Base-by-base conservation (phyloP, 2,797 vertebrate species). In the Enteromius afrohamiltoni region DNA sequence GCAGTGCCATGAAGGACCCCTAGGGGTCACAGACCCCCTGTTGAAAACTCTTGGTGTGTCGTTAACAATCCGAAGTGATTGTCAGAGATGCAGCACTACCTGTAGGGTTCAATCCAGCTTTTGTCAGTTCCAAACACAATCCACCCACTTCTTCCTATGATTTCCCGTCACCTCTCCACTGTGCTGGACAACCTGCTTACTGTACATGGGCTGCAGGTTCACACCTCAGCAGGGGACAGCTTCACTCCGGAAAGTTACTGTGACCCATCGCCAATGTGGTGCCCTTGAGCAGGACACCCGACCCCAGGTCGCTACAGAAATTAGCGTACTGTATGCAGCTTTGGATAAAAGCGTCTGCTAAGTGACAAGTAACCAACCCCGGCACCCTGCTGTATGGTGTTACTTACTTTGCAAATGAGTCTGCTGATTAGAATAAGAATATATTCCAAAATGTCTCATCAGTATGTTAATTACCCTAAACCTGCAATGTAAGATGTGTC, bases 381-480 rank as follows among this genome's bases (percentile, higher is more conserved):
- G 2, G 82, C 75, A 58, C 82, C 82, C 82, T 60, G 82, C 82
- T 70, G 82, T n/a, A 83, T 76, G 45, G 42, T 55, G 81, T 76
- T 83, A 70, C 65, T 60, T 83, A 77, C 53, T 76, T 70, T 77
- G 64, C 74, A 83, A 77, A 83, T 77, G 74, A 83, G 82, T 26
- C 53, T 70, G 40, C 82, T 83, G 82, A 83, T 83, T 83, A 83
- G 51, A 83, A 83, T 83, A 83, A 60, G 65, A 83, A 83, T 78
- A 83, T 83, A 83, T 83, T 83, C 82, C 13, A 69, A 77, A 83
- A 83, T 29, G 74, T 62, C 74, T 77, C 65, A 83, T 83, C 64
- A 77, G 53, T 70, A 83, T 83, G 82, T 83, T 77, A 83, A 83
- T 83, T 69, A 70, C 51, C 55, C 65, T 34, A 83, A 83, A 78